Percentiles rank a stretch among this genome's conserved stretches.
Evolutionary conservation across 2,113 vertebrate species (phyloP).

Genomic region (Canis aureus): DNA sequence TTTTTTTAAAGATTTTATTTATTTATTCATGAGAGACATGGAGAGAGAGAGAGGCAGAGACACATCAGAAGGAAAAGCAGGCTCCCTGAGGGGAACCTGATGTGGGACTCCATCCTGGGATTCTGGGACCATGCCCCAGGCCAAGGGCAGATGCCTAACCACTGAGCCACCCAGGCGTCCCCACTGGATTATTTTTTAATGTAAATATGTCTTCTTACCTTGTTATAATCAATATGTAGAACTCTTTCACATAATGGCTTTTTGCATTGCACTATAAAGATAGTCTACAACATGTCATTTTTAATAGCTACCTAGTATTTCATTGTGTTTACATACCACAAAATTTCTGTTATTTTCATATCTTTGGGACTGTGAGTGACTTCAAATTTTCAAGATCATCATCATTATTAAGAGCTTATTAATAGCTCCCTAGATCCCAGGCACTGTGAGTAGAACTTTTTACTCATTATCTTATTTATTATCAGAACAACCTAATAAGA

Average conservation of each 20-base stretch:
- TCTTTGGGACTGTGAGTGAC: neutral
- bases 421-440: neutral
- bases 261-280: neutral
- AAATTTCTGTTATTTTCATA: neutral
- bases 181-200: neutral
- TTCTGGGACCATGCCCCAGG: too few relatives aligned
- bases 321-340: neutral
- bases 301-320: neutral
- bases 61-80: too few relatives aligned
- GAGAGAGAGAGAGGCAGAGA: too few relatives aligned
- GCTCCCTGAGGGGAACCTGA: too few relatives aligned
- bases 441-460: neutral
- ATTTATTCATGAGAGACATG: too few relatives aligned
- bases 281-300: neutral
- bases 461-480: neutral
- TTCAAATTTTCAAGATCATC: conserved; percentile 6
- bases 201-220: neutral
- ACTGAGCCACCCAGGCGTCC: too few relatives aligned
- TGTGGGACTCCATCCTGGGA: too few relatives aligned
- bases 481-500: neutral
- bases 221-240: neutral
- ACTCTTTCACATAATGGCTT: neutral
- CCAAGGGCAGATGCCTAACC: too few relatives aligned
- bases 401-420: neutral
- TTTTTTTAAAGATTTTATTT: neutral